Evolutionary conservation across 2,888 invertebrate species (phyloP).

Genomic region (Scaptomyza reducta): DNA sequence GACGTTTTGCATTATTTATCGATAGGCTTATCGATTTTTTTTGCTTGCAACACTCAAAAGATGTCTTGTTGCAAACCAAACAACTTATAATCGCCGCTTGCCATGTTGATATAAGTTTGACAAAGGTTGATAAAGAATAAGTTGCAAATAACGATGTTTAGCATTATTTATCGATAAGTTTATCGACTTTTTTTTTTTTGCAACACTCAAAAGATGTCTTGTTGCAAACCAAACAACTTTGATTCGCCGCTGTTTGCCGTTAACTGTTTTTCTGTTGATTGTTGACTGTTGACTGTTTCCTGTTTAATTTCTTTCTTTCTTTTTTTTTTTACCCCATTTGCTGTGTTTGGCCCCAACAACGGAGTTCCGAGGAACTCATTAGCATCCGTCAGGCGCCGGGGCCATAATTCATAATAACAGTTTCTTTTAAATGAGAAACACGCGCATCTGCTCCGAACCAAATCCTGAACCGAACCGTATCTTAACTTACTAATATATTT

Average conservation of each 20-base stretch:
- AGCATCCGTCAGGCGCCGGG: constrained; percentile 50
- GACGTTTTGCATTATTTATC: not conserved
- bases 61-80: not conserved
- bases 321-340: too few species aligned
- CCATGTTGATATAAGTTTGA: too few species aligned
- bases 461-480: constrained; percentile 5
- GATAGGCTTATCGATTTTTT: not conserved
- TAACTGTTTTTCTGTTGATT: constrained; percentile 4
- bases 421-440: constrained; percentile 68
- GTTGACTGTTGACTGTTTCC: not conserved
- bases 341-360: constrained; percentile 10
- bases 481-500: constrained; percentile 8
- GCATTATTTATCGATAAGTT: not conserved
- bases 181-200: not conserved
- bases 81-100: not conserved
- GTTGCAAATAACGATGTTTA: too few species aligned
- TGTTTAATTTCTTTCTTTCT: constrained; percentile 16
- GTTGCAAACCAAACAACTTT: not conserved
- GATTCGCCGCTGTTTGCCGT: constrained; percentile 19
- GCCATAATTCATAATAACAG: constrained; percentile 60
- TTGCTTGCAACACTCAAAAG: not conserved
- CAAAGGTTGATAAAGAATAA: too few species aligned
- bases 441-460: constrained; percentile 40
- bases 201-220: not conserved
- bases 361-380: constrained; percentile 5